Base-by-base conservation (phyloP, 2,888 invertebrate species). In the Diadegma fenestrale region DNA sequence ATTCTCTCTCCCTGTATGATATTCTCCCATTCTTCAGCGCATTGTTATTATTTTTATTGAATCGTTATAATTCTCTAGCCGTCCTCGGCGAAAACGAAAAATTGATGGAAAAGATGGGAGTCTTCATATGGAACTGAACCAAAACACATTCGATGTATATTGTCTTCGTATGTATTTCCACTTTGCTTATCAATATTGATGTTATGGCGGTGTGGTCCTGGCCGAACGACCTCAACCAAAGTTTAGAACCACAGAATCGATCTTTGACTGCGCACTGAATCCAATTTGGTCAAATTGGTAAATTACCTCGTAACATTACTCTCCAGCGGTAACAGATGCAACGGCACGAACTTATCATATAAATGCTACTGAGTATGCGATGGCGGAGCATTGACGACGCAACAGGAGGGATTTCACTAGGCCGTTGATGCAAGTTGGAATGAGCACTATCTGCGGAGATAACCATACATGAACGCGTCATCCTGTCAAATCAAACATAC, bases 401-500 rank as follows among this genome's bases (percentile, higher is more conserved):
- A 19, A 37, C 17, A 41, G 22, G n/a, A 54, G 26, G 37, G 26
- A 33, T 63, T 45, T 58, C 2, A 58, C 22, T 26, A 58, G 14
- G 30, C 43, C n/a, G 43, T 61, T 30, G 22, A 26, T 30, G 73
- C 61, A 19, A 30, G 61, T 33, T 75, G 58, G 30, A 58, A 75
- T 63, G 30, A 73, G 73, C 61, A 43, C 58, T 73, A 61, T 73
- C 43, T 41, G 30, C 45, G 54, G 14, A 19, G 75, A 17, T 54
- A 26, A 45, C 14, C n/a, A 43, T 45, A 48, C 58, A 71, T 22
- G 61, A 45, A 12, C 72, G 51, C 51, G 43, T 54, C 61, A 75
- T 69, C 51, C 64, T 68, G 69, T 78, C 77, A 73, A 73, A 84
- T 78, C 51, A 72, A 51, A 84, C 54, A 58, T 26, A 66, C 58